These are phyloP conservation scores for Drosophila saltans DNA, from an alignment of 1,140 invertebrate species.

Conservation along the genomic window DNA sequence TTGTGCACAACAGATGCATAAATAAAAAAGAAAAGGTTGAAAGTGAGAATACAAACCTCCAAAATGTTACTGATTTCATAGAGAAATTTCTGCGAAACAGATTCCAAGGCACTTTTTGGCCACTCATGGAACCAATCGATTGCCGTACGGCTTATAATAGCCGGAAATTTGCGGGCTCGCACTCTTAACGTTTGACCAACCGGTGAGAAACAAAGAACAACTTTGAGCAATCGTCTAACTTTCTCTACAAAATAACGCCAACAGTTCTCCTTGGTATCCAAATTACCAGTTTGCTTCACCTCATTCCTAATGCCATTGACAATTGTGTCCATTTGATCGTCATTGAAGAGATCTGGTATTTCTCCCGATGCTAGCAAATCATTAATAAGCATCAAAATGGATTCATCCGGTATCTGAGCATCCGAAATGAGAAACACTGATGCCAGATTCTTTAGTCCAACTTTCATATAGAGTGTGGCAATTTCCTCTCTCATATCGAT, in stretches of 20 bases:
- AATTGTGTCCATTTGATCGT: constrained; percentile 96
- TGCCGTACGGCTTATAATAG: constrained; percentile 94
- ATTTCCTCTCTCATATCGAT: constrained; percentile 93
- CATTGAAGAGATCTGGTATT: constrained; percentile 94
- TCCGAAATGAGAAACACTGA: constrained; percentile 97
- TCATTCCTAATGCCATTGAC: constrained; percentile 92
- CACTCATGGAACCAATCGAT: constrained; percentile 99
- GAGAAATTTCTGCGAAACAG: constrained; percentile 94
- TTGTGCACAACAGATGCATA: constrained; percentile 53
- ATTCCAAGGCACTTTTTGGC: constrained; percentile 95
- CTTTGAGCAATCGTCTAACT: constrained; percentile 89
- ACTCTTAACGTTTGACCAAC: constrained; percentile 94
- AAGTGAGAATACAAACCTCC: constrained; percentile 84
- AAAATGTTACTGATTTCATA: constrained; percentile 89
- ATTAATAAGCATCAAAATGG: constrained; percentile 96
- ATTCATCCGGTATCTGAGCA: constrained; percentile 95
- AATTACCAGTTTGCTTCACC: constrained; percentile 89
- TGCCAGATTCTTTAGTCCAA: constrained; percentile 94
- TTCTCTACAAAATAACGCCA: constrained; percentile 98
- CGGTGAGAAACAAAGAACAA: constrained; percentile 95
- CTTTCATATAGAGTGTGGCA: constrained; percentile 91
- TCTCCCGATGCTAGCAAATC: constrained; percentile 97
- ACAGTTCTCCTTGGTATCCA: constrained; percentile 96
- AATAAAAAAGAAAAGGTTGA: constrained; percentile 42
- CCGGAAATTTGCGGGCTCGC: constrained; percentile 95